These are phyloP conservation scores for Nicator chloris DNA, from an alignment of 2,113 vertebrate species.

Conservation along the genomic window DNA sequence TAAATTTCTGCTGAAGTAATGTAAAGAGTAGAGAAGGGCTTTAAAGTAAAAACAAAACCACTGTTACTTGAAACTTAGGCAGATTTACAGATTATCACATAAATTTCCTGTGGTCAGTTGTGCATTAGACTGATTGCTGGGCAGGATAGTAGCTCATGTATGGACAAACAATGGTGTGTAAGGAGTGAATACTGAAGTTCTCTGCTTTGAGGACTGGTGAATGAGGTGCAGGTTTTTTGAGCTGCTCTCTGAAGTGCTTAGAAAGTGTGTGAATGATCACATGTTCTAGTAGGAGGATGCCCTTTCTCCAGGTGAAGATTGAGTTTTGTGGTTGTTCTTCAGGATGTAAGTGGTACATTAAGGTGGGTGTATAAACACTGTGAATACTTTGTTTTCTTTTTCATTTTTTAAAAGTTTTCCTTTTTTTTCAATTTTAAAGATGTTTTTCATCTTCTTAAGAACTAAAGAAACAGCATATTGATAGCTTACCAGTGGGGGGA, in stretches of 20 bases:
- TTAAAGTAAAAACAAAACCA: slow-evolving; percentile 5
- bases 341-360: neutral
- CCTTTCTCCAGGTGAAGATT: neutral
- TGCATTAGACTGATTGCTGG: neutral
- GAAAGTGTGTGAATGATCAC: neutral
- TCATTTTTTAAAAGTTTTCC: neutral
- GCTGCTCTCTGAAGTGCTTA: neutral
- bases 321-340: neutral
- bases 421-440: neutral
- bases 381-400: neutral
- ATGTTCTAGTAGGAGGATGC: neutral
- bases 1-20: slow-evolving; percentile 25
- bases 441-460: neutral
- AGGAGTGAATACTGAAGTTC: neutral
- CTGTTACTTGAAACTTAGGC: neutral
- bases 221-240: neutral
- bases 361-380: neutral
- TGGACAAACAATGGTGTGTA: neutral
- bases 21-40: neutral
- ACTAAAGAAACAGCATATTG: neutral
- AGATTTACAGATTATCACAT: slow-evolving; percentile 18
- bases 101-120: neutral
- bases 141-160: neutral
- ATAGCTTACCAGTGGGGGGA: neutral
- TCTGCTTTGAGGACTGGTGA: neutral